Evolutionary conservation across 2,888 invertebrate species (phyloP).

Genomic region (Spisula solida): DNA sequence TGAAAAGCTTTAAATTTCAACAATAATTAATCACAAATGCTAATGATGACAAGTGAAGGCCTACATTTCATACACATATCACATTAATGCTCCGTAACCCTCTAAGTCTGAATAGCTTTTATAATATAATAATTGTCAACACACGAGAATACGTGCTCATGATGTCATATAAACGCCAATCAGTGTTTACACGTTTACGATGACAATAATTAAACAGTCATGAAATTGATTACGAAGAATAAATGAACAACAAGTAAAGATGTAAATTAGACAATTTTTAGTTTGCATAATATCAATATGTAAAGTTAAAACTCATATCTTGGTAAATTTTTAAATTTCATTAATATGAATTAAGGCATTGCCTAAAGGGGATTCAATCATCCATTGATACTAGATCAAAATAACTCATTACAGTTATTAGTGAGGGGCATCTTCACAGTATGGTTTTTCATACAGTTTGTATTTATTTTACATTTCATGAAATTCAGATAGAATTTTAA

Average conservation of each 20-base stretch:
- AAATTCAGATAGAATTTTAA: too few relatives aligned
- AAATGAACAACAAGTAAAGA: not conserved
- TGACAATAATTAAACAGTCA: not conserved
- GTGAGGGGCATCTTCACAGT: too few relatives aligned
- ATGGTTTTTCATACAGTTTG: too few relatives aligned
- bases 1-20: not conserved
- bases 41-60: not conserved
- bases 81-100: not conserved
- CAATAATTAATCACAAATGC: not conserved
- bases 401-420: too few relatives aligned
- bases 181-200: not conserved
- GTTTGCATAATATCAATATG: too few relatives aligned
- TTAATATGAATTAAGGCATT: too few relatives aligned
- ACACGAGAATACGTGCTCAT: not conserved
- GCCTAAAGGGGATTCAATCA: too few relatives aligned
- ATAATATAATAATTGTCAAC: not conserved
- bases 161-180: not conserved
- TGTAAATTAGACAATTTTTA: not conserved
- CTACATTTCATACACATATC: not conserved
- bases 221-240: constrained; percentile 4
- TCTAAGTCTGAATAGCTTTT: not conserved
- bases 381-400: too few relatives aligned
- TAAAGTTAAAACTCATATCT: too few relatives aligned
- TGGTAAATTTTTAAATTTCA: too few relatives aligned
- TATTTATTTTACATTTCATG: too few relatives aligned